Evolutionary conservation across 1,140 invertebrate genomes (phyloP).

Genomic region (Parasteatoda tepidariorum): DNA sequence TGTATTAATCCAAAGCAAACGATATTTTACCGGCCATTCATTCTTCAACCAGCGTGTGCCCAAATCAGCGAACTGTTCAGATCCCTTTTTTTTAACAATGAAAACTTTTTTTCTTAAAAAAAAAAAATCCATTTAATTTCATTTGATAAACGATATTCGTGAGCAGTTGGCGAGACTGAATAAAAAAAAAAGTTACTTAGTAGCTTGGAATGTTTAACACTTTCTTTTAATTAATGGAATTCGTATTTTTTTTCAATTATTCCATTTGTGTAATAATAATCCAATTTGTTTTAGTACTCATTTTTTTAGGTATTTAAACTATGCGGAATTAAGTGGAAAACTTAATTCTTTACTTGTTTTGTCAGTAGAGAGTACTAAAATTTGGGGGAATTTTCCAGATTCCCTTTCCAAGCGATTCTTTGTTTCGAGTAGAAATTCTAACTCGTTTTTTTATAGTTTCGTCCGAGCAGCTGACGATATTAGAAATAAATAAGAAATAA

Average conservation of each 20-base stretch:
- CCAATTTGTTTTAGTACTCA: too few relatives aligned
- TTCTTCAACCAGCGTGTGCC: conserved; percentile 11
- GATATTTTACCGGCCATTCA: conserved; percentile 19
- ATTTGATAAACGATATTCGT: conserved; percentile 2
- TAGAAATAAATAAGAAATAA: too few relatives aligned
- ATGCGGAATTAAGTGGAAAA: too few relatives aligned
- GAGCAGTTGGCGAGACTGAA: conserved; percentile 5
- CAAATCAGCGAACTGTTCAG: conserved; percentile 8
- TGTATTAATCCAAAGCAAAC: conserved; percentile 11
- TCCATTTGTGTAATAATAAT: too few relatives aligned
- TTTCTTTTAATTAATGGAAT: too few relatives aligned
- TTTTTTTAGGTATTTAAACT: too few relatives aligned
- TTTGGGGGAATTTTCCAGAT: too few relatives aligned
- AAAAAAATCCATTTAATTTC: background rate
- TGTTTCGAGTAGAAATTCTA: background rate
- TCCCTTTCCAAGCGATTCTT: too few relatives aligned
- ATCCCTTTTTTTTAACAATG: background rate
- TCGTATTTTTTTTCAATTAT: too few relatives aligned
- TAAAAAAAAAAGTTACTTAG: background rate
- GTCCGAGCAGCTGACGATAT: background rate
- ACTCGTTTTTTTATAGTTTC: background rate
- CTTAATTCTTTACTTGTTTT: too few relatives aligned
- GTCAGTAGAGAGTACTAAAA: too few relatives aligned
- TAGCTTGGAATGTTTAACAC: background rate
- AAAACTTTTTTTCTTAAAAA: background rate